Evolutionary conservation across 2,888 invertebrate species (phyloP), one percentile per base, ranked within the genome.

Genomic region (Diadegma fenestrale): DNA sequence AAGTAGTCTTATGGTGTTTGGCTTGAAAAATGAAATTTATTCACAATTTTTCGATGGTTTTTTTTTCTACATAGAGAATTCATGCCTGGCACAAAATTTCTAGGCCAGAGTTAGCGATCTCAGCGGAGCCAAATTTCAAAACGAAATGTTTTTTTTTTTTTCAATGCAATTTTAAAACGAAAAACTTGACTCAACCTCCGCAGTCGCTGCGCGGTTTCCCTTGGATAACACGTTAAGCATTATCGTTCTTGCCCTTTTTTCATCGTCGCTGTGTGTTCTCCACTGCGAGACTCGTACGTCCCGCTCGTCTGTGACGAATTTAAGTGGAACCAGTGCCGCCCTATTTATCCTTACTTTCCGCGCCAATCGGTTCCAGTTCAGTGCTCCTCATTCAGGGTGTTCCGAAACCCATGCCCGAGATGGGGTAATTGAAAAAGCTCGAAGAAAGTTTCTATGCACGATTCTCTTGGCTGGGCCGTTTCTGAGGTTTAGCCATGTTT

Each of bases 301-400:
- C 45, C n/a, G 45, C 45, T 48, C n/a, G 45, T 48, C 45, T 48
- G 45, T 48, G 45, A 48, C 45, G 45, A 48, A 48, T 48, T 48
- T 48, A 48, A 48, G 14, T 48, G n/a, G 45, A 48, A 48, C 45
- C 45, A n/a, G 45, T 14, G 17, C 45, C 45, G 45, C 45, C 45
- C 45, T 48, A n/a, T 48, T 48, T 48, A 48, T 48, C n/a, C 45
- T 14, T 48, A n/a, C n/a, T 17, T 4, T 0, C n/a, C 14, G 45
- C 45, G 45, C n/a, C 45, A 48, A 48, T 48, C 45, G 45, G 45
- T 48, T 48, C 45, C 45, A 48, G 45, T n/a, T n/a, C 45, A 48
- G 45, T 48, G 45, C n/a, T 48, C n/a, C 45, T 48, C n/a, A 48
- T 48, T n/a, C 45, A 5, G 45, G 45, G 45, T 48, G 45, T 48